A percentile compares a stretch with the other conserved stretches of the same genome.
These are phyloP conservation scores for Poicephalus meyeri DNA, from an alignment of 2,113 vertebrate genomes.

Conservation along the genomic window DNA sequence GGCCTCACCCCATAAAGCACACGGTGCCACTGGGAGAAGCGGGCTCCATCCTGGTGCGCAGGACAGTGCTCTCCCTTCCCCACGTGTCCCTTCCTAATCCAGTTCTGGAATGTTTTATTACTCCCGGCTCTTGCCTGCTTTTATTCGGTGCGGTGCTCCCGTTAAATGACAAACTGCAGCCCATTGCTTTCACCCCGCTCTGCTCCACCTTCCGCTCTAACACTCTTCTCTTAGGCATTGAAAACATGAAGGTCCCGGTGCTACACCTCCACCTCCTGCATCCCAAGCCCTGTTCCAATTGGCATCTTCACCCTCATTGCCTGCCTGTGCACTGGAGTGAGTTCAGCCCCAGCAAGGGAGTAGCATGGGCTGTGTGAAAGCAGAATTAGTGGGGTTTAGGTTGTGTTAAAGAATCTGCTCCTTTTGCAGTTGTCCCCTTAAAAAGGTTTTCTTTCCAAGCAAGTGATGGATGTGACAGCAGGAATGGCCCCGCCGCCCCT, in stretches of 20 bases:
- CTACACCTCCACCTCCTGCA: neutral
- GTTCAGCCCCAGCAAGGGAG: neutral
- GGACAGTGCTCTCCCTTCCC: neutral
- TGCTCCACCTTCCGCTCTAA: neutral
- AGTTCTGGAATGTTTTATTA: constrained; percentile 38
- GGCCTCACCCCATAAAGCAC: neutral
- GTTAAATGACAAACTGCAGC: neutral
- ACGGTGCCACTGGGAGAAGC: neutral
- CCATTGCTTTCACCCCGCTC: neutral
- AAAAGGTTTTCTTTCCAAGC: neutral
- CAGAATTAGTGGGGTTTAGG: neutral
- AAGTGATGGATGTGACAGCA: neutral
- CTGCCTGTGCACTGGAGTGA: rapidly evolving
- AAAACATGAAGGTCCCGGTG: rapidly evolving
- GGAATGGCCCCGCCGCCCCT: neutral
- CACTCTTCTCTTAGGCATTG: neutral
- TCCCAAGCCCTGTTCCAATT: rapidly evolving
- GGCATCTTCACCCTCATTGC: neutral
- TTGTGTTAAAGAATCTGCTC: neutral
- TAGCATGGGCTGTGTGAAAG: neutral
- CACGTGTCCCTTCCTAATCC: constrained; percentile 20
- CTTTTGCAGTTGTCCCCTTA: neutral
- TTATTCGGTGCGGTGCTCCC: neutral
- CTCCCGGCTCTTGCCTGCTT: constrained; percentile 2
- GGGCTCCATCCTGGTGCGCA: neutral